phyloP scores from a whole-genome alignment of 2,113 vertebrate species.

The Caloenas nicobarica region DNA sequence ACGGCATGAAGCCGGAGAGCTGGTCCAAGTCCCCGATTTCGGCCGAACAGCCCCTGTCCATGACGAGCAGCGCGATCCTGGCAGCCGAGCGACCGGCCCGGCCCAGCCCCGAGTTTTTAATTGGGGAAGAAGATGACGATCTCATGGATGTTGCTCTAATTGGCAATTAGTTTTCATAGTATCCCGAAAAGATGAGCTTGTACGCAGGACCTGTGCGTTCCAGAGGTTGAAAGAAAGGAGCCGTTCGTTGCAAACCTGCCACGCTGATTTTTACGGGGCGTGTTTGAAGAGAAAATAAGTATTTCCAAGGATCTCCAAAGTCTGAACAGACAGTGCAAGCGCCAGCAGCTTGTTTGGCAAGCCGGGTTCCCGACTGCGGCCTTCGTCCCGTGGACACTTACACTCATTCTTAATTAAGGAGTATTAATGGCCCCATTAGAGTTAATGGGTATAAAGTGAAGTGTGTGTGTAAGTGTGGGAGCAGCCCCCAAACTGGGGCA shows the following conservation, averaged over 20 bases:
- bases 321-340: background rate
- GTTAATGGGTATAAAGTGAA: background rate
- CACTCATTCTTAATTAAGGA: background rate
- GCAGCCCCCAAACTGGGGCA: background rate
- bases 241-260: background rate
- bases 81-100: conserved; percentile 86
- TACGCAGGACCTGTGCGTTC: background rate
- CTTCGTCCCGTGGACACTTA: background rate
- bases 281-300: background rate
- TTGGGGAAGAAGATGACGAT: conserved; percentile 95
- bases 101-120: conserved; percentile 89
- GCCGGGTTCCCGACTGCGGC: background rate
- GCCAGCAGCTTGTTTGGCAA: background rate
- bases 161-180: conserved; percentile 77
- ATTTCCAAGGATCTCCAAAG: background rate
- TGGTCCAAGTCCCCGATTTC: conserved; percentile 96
- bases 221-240: background rate
- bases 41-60: conserved; percentile 86
- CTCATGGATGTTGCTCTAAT: conserved; percentile 97
- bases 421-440: conserved; percentile 8
- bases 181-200: background rate
- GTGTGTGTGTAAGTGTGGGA: background rate
- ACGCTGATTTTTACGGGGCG: fast-evolving
- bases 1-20: conserved; percentile 90
- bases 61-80: conserved; percentile 79